Evolutionary conservation across 2,797 vertebrate species (phyloP).

Genomic region (Squalus acanthias): DNA sequence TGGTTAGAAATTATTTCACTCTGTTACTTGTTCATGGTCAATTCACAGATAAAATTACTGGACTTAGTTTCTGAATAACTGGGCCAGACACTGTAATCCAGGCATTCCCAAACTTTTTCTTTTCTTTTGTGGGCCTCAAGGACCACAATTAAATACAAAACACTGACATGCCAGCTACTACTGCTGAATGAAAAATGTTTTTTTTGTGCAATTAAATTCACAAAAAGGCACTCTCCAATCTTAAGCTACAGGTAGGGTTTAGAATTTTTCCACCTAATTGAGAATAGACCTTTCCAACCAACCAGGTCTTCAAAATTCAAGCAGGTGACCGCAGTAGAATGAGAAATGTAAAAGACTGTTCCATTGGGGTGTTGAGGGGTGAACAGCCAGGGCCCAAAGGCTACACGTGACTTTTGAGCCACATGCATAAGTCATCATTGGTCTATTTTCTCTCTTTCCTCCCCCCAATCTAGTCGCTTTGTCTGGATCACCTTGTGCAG

Average conservation of each 20-base stretch:
- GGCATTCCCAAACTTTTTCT: not conserved
- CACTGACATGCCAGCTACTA: not conserved
- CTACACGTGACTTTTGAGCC: not conserved
- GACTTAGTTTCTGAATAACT: not conserved
- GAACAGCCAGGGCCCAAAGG: not conserved
- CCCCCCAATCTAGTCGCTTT: not conserved
- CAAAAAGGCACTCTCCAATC: not conserved
- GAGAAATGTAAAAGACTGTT: not conserved
- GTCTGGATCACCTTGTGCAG: not conserved
- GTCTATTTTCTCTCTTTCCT: not conserved
- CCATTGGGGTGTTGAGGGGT: not conserved
- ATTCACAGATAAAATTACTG: conserved; percentile 4
- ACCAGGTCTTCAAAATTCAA: not conserved
- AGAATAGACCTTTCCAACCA: not conserved
- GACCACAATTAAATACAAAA: not conserved
- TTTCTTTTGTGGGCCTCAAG: not conserved
- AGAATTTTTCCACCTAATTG: not conserved
- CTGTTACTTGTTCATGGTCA: not conserved
- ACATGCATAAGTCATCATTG: not conserved
- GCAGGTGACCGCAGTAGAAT: not conserved
- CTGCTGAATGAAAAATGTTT: not conserved
- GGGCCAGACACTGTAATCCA: not conserved
- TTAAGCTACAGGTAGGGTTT: not conserved
- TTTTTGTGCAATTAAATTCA: not conserved
- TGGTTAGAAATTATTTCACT: conserved; percentile 1